Evolutionary conservation across 2,797 vertebrate genomes (phyloP), one percentile per base, ranked within the genome.

Genomic region (Acanthis flammea): DNA sequence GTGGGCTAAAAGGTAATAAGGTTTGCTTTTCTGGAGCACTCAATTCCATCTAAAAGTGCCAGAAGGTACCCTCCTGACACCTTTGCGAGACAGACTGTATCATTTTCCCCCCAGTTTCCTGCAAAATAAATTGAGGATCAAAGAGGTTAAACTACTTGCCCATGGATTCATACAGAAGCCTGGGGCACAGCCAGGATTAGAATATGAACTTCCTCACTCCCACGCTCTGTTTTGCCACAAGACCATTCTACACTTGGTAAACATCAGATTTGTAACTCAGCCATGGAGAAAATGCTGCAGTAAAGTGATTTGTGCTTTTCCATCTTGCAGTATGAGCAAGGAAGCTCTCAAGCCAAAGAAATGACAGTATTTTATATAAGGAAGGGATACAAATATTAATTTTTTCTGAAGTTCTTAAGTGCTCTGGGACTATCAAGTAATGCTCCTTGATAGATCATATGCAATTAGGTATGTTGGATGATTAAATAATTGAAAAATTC

Each of bases 51-150:
- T 79, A 71, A 92, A 95, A 85, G 22, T 71, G 90, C 92, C 77
- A 82, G 92, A 73, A 95, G 90, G 66, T 77, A 91, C 60, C 53
- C 84, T 93, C 11, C 42, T 71, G 71, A 91, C 57, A 91, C 44
- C 50, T 66, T 74, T 2, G 18, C 1, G 5, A 86, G 90, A 88
- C 28, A 88, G 65, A 71, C 60, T 65, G 31, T 81, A 66, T 85
- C 28, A 76, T 93, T 90, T 94, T 19, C 22, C 41, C 48, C 47
- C 77, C 51, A 47, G 0, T 93, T 94, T 94, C 67, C 83, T 90
- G 58, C 48, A 90, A 93, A 95, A 94, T 70, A 92, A 93, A 95
- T 89, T 92, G 84, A 94, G 23, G 86, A 82, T 74, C 86, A 92
- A 86, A 92, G 53, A 94, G 86, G 88, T 93, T 89, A 94, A 79